These are phyloP conservation scores for Aptenodytes patagonicus DNA, from an alignment of 2,113 vertebrate species.

Conservation along the genomic window DNA sequence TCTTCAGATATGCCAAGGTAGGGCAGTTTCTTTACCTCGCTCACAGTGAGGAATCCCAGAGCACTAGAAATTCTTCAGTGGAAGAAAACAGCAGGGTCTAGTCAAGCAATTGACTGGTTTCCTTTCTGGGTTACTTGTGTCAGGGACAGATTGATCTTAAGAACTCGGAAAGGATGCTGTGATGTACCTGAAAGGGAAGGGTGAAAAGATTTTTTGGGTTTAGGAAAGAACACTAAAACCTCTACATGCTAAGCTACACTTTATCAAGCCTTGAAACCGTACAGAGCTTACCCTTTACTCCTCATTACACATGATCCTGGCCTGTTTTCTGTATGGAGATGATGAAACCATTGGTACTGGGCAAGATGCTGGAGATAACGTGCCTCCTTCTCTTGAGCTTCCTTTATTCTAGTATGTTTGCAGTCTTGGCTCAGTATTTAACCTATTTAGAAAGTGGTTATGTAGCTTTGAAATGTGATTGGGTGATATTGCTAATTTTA, in stretches of 20 bases:
- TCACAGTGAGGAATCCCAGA: not conserved
- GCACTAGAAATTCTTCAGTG: not conserved
- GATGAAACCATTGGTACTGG: not conserved
- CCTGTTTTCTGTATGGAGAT: not conserved
- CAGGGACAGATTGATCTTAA: not conserved
- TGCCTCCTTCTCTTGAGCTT: not conserved
- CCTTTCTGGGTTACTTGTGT: not conserved
- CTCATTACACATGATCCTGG: not conserved
- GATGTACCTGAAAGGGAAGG: not conserved
- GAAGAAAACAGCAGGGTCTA: not conserved
- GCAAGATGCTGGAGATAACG: not conserved
- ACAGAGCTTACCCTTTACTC: not conserved
- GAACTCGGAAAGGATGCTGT: not conserved
- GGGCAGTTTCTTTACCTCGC: not conserved
- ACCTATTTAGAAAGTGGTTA: not conserved
- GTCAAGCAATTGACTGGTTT: not conserved
- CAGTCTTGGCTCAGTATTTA: not conserved
- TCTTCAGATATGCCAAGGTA: not conserved
- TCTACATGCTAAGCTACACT: not conserved
- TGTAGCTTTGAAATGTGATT: not conserved
- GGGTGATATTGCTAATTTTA: not conserved
- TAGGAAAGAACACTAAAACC: not conserved
- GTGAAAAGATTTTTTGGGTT: not conserved
- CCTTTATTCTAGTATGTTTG: not conserved
- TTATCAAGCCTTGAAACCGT: not conserved